A percentile compares a stretch with the other conserved stretches of the same genome.
Evolutionary conservation across 2,797 vertebrate genomes (phyloP).

Genomic region (Cheirogaleus major): DNA sequence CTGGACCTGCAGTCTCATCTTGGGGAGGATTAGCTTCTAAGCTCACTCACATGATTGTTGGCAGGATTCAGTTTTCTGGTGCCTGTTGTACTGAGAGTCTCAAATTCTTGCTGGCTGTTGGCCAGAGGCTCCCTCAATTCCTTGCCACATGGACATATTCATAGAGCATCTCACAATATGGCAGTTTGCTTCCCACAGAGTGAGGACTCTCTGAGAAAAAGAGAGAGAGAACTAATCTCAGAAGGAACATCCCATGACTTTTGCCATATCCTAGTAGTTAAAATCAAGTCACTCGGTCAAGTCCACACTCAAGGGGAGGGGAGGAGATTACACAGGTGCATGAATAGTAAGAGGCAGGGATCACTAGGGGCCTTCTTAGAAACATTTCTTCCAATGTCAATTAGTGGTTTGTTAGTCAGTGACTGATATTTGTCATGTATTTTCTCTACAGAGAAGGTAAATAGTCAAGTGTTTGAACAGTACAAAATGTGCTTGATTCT

Average conservation of each 20-base stretch:
- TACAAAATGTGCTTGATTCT: neutral
- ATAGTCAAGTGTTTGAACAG: neutral
- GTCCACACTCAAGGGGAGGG: neutral
- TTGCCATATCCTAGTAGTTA: neutral
- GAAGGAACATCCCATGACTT: neutral
- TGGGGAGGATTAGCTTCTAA: neutral
- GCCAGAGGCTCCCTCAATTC: neutral
- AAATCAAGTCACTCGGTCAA: neutral
- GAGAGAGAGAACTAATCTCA: neutral
- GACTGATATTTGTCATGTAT: neutral
- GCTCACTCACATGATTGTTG: neutral
- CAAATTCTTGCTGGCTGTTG: neutral
- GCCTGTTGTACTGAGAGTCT: neutral
- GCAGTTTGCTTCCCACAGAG: neutral
- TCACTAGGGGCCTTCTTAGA: neutral
- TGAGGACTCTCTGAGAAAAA: neutral
- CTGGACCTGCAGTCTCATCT: neutral
- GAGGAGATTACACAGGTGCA: neutral
- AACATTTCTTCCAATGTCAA: neutral
- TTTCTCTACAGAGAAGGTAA: neutral
- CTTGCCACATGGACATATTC: neutral
- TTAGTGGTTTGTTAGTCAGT: neutral
- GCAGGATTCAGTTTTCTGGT: neutral
- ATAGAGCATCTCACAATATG: neutral
- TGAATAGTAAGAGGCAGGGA: neutral